A percentile compares a stretch with the other conserved stretches of the same genome.
These are phyloP conservation scores for Carettochelys insculpta DNA, from an alignment of 2,113 vertebrate species.

Conservation along the genomic window DNA sequence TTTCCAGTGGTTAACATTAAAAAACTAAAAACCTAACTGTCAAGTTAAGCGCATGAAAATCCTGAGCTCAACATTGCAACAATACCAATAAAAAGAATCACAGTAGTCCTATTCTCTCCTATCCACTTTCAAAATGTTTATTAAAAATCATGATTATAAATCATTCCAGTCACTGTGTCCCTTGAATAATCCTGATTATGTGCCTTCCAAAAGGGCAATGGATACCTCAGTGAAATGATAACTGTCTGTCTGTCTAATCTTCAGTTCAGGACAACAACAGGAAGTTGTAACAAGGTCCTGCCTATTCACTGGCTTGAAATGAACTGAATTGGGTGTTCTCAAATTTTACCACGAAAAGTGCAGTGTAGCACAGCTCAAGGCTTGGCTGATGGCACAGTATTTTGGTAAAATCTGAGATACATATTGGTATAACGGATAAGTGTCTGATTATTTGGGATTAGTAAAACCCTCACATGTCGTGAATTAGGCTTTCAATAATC, in stretches of 20 bases:
- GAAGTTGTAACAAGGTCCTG: neutral
- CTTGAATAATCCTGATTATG: neutral
- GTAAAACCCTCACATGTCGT: too few relatives aligned
- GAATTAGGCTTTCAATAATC: too few relatives aligned
- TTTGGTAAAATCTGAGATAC: too few relatives aligned
- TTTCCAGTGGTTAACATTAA: fast-evolving
- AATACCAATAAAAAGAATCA: too few relatives aligned
- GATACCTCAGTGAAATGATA: neutral
- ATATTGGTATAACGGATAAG: too few relatives aligned
- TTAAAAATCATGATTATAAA: neutral
- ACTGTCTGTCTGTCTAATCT: neutral
- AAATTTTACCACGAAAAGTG: too few relatives aligned
- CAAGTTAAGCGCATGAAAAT: fast-evolving
- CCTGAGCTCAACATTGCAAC: fast-evolving
- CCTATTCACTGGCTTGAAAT: neutral
- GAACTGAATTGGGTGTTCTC: neutral
- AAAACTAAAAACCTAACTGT: neutral
- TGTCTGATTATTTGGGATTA: too few relatives aligned
- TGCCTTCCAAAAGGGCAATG: neutral
- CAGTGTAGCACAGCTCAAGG: too few relatives aligned
- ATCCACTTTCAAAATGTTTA: neutral
- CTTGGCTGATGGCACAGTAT: too few relatives aligned
- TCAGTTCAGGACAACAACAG: neutral
- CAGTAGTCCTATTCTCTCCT: neutral
- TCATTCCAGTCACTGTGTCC: neutral